Evolutionary conservation across 2,113 vertebrate species (phyloP), one percentile per base, ranked within the genome.

Genomic region (Nothocercus julius): DNA sequence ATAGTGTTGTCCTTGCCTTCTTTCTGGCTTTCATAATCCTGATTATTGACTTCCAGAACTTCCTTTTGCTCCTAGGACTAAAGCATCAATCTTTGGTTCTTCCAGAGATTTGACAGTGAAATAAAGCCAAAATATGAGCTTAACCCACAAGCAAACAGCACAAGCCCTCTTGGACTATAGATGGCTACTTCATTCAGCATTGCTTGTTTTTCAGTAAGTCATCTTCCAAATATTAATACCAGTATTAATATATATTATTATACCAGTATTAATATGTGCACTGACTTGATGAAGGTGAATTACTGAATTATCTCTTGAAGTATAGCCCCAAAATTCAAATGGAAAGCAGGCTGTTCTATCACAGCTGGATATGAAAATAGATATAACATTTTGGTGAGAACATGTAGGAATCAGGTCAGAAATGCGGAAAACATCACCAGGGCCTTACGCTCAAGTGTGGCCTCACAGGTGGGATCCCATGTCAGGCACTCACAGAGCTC

Each of bases 1-100:
- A 25, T 34, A 38, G 32, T 64, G 45, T 75, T 81, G 69, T 75
- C 70, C 47, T 45, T 84, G 66, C 17, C 22, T 76, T 58, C 44
- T 76, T 85, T 87, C 79, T 89, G 70, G 11, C 21, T 76, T 3
- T 62, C 5, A 7, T 42, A 82, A 47, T 85, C 21, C 67, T 40
- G 61, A 2, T 69, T 69, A 47, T 2, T 74, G 44, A n/a, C 63
- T 79, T 82, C 12, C 8, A 69, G 79, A 79, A 64, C 85, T 89
- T 53, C 82, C 42, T 30, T 87, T 84, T 85, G 14, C 91, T 92
- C 85, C 22, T 80, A 82, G 28, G 25, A 53, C 42, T 38, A 76
- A 91, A 56, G 5, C 42, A 54, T 87, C 69, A 70, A 8, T 93
- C 61, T 89, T 84, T 53, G 24, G 1, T 70, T 83, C 24, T 89